Percentiles rank a stretch among this genome's conserved stretches.
Conservation (phyloP, 1,140 invertebrate genomes). For the Caenorhabditis elegans region DNA sequence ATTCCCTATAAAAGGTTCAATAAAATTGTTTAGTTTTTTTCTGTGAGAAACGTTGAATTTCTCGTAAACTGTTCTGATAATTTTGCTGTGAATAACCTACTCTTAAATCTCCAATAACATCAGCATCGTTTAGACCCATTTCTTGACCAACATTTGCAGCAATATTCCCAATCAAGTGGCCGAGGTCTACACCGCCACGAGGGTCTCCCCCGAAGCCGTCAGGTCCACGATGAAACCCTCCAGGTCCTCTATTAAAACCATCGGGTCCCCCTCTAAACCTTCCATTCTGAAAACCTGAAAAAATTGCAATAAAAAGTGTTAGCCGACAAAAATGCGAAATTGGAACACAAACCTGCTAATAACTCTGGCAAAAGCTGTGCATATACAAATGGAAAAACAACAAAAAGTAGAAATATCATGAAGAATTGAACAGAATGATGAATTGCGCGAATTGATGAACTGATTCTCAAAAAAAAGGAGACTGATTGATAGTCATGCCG, state of each 20-base stretch:
- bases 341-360: slow-evolving; percentile 2
- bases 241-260: no score
- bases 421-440: no score
- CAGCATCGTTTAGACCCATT: slow-evolving; percentile 13
- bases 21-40: no score
- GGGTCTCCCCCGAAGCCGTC: neutral
- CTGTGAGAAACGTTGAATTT: no score
- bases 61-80: no score
- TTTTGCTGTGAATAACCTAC: neutral
- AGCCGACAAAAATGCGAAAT: no score
- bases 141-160: neutral
- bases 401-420: neutral
- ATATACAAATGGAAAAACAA: neutral
- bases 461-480: no score
- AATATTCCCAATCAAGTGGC: neutral
- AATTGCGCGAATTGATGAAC: no score
- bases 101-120: slow-evolving; percentile 25
- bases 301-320: no score
- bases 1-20: neutral
- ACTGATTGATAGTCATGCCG: no score
- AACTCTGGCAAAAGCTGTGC: neutral
- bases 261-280: neutral
- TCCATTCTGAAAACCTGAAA: neutral
- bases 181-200: neutral
- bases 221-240: neutral